These are phyloP conservation scores for Centropus unirufus DNA, from an alignment of 2,113 vertebrate genomes.

Conservation along the genomic window DNA sequence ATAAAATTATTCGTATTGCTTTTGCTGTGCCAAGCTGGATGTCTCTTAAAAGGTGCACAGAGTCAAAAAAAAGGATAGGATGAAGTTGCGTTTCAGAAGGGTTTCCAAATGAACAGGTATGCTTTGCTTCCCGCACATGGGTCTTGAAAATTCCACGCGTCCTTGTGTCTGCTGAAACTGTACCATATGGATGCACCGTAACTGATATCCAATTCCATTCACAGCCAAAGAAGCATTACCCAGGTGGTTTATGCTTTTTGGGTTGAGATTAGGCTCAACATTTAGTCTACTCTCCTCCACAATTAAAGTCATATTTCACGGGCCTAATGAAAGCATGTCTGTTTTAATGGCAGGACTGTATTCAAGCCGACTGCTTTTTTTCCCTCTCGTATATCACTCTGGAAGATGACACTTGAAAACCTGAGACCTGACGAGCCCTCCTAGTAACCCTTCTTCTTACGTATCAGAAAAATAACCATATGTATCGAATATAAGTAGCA, in stretches of 20 bases:
- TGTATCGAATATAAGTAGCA: neutral
- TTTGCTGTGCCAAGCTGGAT: neutral
- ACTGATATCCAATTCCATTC: neutral
- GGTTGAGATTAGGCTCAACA: neutral
- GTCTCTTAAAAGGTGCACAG: neutral
- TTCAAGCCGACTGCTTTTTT: neutral
- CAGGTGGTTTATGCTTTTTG: neutral
- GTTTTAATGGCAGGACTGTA: neutral
- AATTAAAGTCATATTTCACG: neutral
- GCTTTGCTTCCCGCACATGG: neutral
- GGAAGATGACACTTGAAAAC: neutral
- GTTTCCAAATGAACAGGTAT: neutral
- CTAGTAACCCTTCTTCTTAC: neutral
- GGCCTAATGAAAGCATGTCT: neutral
- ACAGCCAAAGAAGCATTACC: neutral
- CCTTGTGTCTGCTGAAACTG: neutral
- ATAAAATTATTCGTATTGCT: neutral
- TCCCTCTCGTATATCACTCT: neutral
- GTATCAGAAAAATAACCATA: neutral
- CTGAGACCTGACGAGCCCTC: neutral
- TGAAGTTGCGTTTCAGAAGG: neutral
- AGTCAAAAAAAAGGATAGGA: neutral
- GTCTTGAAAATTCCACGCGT: neutral
- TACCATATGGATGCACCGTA: rapidly evolving
- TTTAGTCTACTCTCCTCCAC: neutral